Conservation (phyloP, 2,113 vertebrate species). For the Ciconia stormi region DNA sequence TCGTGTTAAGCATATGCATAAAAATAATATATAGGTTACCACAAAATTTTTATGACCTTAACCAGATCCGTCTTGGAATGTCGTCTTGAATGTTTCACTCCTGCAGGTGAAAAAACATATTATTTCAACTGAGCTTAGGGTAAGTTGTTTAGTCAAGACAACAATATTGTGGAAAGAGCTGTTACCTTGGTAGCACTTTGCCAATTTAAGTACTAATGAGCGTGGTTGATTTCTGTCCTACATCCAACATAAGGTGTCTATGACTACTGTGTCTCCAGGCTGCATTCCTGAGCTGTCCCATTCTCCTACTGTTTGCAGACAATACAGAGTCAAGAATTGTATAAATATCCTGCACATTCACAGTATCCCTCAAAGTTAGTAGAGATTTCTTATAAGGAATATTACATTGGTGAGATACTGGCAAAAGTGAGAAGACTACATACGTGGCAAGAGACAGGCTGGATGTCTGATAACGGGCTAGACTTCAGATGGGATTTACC, state of each 20-base stretch:
- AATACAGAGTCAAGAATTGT: not conserved
- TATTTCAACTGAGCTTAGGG: slow-evolving; percentile 36
- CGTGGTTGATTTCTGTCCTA: not conserved
- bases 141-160: slow-evolving; percentile 45
- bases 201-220: not conserved
- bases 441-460: not conserved
- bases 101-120: slow-evolving; percentile 79
- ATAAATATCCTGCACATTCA: rapidly evolving
- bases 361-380: rapidly evolving
- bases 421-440: rapidly evolving
- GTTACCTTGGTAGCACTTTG: slow-evolving; percentile 59
- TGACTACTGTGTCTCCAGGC: not conserved
- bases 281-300: not conserved
- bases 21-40: slow-evolving; percentile 77
- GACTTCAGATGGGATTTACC: not conserved
- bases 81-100: slow-evolving; percentile 50
- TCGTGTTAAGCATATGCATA: slow-evolving; percentile 70
- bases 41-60: slow-evolving; percentile 66
- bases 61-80: slow-evolving; percentile 68
- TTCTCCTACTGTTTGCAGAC: not conserved
- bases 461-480: not conserved
- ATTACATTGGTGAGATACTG: rapidly evolving
- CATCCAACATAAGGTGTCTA: not conserved
- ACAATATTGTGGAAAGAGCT: slow-evolving; percentile 37
- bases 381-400: not conserved